These are phyloP conservation scores for Eulemur mongoz DNA, from an alignment of 2,797 vertebrate species.

Conservation along the genomic window DNA sequence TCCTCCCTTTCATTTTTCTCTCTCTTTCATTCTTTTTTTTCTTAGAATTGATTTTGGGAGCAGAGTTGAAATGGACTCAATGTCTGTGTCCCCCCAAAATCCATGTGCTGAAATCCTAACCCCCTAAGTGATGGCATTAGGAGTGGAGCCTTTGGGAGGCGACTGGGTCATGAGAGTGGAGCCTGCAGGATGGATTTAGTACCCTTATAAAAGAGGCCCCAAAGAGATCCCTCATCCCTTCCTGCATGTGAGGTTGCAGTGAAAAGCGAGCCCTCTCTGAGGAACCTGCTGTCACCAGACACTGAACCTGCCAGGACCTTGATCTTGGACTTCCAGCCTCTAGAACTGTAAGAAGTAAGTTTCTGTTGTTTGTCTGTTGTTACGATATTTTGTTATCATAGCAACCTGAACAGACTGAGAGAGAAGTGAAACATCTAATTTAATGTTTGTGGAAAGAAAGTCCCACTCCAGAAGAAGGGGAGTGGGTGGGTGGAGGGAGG, in stretches of 20 bases:
- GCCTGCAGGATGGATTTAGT: neutral
- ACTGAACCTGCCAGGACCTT: neutral
- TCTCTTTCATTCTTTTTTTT: neutral
- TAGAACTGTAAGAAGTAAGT: neutral
- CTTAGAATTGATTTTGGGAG: neutral
- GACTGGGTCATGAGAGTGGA: neutral
- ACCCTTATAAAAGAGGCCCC: no score
- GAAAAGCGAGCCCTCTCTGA: neutral
- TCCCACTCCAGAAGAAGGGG: neutral
- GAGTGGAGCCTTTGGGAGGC: neutral
- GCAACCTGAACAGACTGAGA: neutral
- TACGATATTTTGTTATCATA: neutral
- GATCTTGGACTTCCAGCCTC: neutral
- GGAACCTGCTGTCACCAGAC: neutral
- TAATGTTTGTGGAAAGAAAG: neutral
- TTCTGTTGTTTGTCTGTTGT: neutral
- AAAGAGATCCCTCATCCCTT: neutral
- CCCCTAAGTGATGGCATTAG: neutral
- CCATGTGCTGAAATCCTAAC: neutral
- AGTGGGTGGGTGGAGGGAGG: neutral
- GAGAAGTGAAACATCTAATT: neutral
- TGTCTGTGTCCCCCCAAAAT: neutral
- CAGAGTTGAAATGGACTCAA: neutral
- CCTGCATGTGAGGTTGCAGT: neutral
- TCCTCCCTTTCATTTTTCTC: no score